Evolutionary conservation across 2,888 invertebrate genomes (phyloP).

Genomic region (Acanthopleura granulata): DNA sequence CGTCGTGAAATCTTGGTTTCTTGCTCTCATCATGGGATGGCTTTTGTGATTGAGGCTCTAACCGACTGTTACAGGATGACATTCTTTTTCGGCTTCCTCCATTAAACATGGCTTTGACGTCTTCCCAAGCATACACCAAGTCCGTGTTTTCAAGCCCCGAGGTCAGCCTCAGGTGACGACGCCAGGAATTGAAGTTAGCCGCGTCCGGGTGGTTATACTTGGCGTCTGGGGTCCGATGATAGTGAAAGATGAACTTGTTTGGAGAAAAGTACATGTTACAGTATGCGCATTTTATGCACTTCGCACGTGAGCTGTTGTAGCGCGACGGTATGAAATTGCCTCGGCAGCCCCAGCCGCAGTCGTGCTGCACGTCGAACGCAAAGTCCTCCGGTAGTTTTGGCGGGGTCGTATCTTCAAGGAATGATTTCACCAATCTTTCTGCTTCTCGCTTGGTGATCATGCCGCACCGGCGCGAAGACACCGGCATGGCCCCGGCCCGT

Average conservation of each 20-base stretch:
- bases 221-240: conserved; percentile 77
- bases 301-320: conserved; percentile 82
- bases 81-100: conserved; percentile 89
- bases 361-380: conserved; percentile 91
- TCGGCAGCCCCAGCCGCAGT: conserved; percentile 95
- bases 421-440: conserved; percentile 95
- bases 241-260: conserved; percentile 99
- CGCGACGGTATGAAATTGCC: conserved; percentile 74
- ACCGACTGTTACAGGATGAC: conserved; percentile 31
- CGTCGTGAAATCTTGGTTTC: not conserved
- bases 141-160: conserved; percentile 73
- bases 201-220: conserved; percentile 94
- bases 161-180: conserved; percentile 89
- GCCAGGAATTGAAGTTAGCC: conserved; percentile 98
- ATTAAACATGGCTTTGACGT: conserved; percentile 99
- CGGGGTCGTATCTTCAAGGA: conserved; percentile 79
- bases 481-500: conserved; percentile 78
- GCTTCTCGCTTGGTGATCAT: conserved; percentile 89
- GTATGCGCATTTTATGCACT: conserved; percentile 94
- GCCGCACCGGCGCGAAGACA: conserved; percentile 77
- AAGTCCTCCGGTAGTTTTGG: conserved; percentile 90
- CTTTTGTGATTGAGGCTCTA: conserved; percentile 1
- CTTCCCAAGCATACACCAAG: conserved; percentile 86
- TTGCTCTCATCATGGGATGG: conserved; percentile 19
- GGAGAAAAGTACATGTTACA: conserved; percentile 98